Evolutionary conservation across 2,888 invertebrate species (phyloP).

Genomic region (Orthosia gothica): DNA sequence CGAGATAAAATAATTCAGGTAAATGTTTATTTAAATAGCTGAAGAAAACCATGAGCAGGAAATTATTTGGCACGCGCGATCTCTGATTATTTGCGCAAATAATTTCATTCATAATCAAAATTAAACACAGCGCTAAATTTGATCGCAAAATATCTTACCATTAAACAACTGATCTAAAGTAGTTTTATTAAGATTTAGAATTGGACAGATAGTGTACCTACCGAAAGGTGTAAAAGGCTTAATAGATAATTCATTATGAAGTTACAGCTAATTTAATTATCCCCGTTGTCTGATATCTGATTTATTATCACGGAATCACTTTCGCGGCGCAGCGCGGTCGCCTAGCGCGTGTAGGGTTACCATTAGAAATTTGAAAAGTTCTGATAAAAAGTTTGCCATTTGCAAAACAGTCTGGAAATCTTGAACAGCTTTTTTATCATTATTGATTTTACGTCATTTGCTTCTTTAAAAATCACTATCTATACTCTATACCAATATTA

Average conservation of each 20-base stretch:
- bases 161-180: not conserved
- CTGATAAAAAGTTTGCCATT: not conserved
- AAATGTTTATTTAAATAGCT: not conserved
- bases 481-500: too few relatives aligned
- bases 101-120: conserved; percentile 17
- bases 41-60: not conserved
- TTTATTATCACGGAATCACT: conserved; percentile 75
- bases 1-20: conserved; percentile 4
- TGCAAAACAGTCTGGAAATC: not conserved
- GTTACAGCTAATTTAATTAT: conserved; percentile 64
- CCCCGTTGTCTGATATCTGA: conserved; percentile 68
- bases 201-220: not conserved
- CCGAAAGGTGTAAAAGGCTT: not conserved
- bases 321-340: conserved; percentile 64
- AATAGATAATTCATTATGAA: conserved; percentile 46
- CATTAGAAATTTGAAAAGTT: not conserved
- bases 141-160: conserved; percentile 15
- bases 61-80: not conserved
- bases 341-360: conserved; percentile 48
- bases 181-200: conserved; percentile 16
- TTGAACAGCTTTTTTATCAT: not conserved
- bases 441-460: not conserved
- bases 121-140: not conserved
- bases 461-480: not conserved
- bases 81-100: not conserved